Base-by-base conservation (phyloP, 2,888 invertebrate species). In the Anorthoa munda region DNA sequence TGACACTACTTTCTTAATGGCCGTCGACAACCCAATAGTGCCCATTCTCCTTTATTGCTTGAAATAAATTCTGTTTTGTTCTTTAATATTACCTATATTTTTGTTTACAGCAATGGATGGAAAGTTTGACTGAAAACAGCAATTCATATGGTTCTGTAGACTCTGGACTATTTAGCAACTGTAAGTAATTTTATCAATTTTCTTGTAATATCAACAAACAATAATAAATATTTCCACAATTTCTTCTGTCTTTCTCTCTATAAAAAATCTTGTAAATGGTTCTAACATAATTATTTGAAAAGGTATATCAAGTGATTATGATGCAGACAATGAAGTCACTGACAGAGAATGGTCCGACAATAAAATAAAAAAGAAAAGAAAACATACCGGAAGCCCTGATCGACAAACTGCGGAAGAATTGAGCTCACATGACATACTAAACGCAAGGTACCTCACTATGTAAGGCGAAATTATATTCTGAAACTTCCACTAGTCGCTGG, bases 91-190 rank as follows among this genome's bases (percentile, higher is more conserved):
- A 9, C 39, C 39, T 39, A 74, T 75, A 74, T 83, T 75, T 61
- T 84, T 77, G 72, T 84, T 91, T 88, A 70, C 92, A 95, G 95
- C 86, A 91, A 92, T 94, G 95, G 95, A 86, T 95, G 85, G 93
- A 94, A 83, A 92, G 92, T 80, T 84, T 95, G 78, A 86, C 91
- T 46, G 95, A 95, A 90, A 90, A 90, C 70, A 92, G 89, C 71
- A 92, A 91, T 85, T 94, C 95, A 18, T 72, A 85, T 79, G 82
- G 89, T 74, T 94, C 94, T 66, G 55, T 91, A 65, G 81, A 85
- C 58, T 90, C 92, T 39, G 85, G 82, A 59, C 78, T 83, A 63
- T 67, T 83, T 66, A 86, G 82, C 73, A 81, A 77, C 68, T 75
- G 86, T 86, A 80, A 86, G 86, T 84, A 70, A 72, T 51, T 68